Evolutionary conservation across 2,797 vertebrate genomes (phyloP).

Genomic region (Molossus molossus): DNA sequence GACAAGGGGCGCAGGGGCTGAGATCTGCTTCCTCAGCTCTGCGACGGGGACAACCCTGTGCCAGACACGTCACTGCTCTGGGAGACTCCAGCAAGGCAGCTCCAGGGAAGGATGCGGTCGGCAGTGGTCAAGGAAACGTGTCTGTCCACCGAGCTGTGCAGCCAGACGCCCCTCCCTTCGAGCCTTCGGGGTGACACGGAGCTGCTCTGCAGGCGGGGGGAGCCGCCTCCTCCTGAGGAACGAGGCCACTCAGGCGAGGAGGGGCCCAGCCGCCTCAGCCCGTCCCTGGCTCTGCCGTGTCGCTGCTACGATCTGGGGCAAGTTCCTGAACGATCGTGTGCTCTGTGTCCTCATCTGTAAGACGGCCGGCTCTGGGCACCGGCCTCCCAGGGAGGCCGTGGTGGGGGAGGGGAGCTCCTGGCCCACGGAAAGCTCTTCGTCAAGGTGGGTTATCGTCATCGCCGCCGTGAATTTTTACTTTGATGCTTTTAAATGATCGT

Average conservation of each 20-base stretch:
- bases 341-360: background rate
- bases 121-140: background rate
- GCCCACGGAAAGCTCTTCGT: background rate
- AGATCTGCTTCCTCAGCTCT: background rate
- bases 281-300: background rate
- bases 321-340: background rate
- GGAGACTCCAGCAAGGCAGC: background rate
- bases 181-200: too few relatives aligned
- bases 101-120: too few relatives aligned
- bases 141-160: background rate
- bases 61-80: background rate
- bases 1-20: background rate
- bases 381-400: background rate
- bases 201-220: too few relatives aligned
- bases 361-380: background rate
- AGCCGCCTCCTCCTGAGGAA: background rate
- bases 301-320: background rate
- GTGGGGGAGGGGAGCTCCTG: background rate
- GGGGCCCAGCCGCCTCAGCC: background rate
- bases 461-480: background rate
- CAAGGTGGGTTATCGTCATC: background rate
- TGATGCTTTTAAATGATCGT: background rate
- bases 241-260: background rate
- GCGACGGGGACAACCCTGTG: too few relatives aligned
- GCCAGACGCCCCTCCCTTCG: too few relatives aligned